A percentile compares a stretch with the other conserved stretches of the same genome.
These are phyloP conservation scores for Atrina japonica DNA, from an alignment of 2,888 invertebrate genomes.

Conservation along the genomic window DNA sequence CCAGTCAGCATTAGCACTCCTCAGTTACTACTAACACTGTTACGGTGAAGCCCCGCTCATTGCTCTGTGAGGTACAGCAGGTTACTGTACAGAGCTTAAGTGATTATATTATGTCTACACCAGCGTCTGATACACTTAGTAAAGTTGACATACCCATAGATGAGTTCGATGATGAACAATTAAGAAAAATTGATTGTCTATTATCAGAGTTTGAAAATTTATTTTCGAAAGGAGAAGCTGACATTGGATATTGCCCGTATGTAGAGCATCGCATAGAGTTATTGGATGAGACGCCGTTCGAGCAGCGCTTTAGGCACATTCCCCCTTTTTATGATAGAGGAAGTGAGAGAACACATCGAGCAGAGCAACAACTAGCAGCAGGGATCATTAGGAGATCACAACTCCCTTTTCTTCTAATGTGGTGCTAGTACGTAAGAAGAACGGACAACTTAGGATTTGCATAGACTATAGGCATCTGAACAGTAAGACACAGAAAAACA, in stretches of 20 bases:
- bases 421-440: constrained; percentile 24
- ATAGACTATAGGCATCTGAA: constrained; percentile 32
- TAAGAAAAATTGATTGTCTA: constrained; percentile 10
- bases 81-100: constrained; percentile 8
- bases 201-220: background rate
- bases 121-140: background rate
- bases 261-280: constrained; percentile 30
- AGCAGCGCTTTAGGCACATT: constrained; percentile 23
- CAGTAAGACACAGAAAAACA: constrained; percentile 21
- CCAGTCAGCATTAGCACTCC: constrained; percentile 18
- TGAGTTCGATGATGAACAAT: constrained; percentile 1
- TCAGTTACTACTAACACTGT: constrained; percentile 16
- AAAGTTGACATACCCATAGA: background rate
- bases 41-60: background rate
- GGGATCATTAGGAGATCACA: constrained; percentile 24
- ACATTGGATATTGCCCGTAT: constrained; percentile 13
- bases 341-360: constrained; percentile 24
- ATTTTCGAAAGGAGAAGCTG: constrained; percentile 22
- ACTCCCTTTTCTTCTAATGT: constrained; percentile 27
- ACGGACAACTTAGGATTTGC: constrained; percentile 25
- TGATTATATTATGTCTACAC: background rate
- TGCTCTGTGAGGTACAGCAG: constrained; percentile 11
- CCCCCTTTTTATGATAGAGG: constrained; percentile 36
- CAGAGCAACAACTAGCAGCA: constrained; percentile 22
- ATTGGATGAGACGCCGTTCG: constrained; percentile 20